phyloP scores from a whole-genome alignment of 2,888 invertebrate species.

The Labia minor region DNA sequence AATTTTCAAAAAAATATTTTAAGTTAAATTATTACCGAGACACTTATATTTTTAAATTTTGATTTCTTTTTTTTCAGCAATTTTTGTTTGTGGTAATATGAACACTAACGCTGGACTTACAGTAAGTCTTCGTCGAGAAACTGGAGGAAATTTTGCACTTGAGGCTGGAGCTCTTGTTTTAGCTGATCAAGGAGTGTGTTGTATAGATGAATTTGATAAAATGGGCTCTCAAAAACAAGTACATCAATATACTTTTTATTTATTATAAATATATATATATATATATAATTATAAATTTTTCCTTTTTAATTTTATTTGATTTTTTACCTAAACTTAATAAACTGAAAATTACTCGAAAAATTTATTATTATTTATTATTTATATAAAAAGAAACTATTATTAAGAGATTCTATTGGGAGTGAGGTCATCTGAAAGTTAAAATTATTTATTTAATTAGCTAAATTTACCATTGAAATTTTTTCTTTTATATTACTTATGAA shows the following conservation, averaged over 20 bases:
- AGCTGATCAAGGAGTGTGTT: constrained; percentile 80
- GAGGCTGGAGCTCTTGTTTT: constrained; percentile 82
- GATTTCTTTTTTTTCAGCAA: constrained; percentile 42
- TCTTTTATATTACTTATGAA: not conserved
- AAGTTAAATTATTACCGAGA: no score
- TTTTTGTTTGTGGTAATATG: constrained; percentile 83
- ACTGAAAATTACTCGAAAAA: no score
- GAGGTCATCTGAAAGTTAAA: constrained; percentile 8
- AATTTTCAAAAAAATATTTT: no score
- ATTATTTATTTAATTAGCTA: constrained; percentile 20
- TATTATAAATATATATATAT: constrained; percentile 16
- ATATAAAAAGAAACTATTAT: no score
- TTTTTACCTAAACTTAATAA: constrained; percentile 19
- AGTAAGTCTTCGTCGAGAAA: constrained; percentile 63
- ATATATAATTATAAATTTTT: no score
- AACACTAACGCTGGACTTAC: constrained; percentile 70
- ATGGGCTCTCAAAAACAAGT: constrained; percentile 65
- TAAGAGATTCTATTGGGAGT: no score
- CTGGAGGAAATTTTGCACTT: constrained; percentile 64
- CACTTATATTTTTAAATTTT: no score
- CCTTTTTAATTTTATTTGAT: constrained; percentile 8
- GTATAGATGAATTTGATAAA: constrained; percentile 94
- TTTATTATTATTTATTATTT: constrained; percentile 16
- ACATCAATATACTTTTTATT: constrained; percentile 23
- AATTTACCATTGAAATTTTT: not conserved